Percentiles rank a stretch among this genome's conserved stretches.
phyloP scores from a whole-genome alignment of 64 coral and sea anemone genomes.

The Montipora capricornis region DNA sequence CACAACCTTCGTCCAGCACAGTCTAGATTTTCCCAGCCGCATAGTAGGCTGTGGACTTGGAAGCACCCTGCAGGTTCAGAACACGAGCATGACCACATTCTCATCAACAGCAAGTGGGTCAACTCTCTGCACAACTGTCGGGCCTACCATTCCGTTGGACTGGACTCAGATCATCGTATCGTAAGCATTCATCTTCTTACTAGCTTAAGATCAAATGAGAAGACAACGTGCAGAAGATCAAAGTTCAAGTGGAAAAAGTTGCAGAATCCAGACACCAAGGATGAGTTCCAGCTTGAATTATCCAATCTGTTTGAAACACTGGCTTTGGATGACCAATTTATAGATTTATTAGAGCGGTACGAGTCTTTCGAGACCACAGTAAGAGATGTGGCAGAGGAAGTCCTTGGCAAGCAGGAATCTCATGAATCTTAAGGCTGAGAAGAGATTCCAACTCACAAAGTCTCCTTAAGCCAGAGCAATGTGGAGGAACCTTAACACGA shows the following conservation, averaged over 20 bases:
- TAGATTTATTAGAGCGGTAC: background rate
- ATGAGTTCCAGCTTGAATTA: constrained; percentile 31
- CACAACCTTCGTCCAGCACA: too few relatives aligned
- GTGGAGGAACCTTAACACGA: constrained; percentile 35
- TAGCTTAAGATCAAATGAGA: constrained; percentile 37
- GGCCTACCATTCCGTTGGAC: constrained; percentile 35
- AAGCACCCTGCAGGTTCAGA: too few relatives aligned
- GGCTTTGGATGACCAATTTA: background rate
- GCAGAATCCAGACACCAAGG: constrained; percentile 16
- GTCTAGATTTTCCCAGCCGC: constrained; percentile 9
- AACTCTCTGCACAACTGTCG: too few relatives aligned
- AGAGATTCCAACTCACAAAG: too few relatives aligned
- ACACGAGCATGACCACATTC: too few relatives aligned
- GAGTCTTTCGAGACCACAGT: constrained; percentile 15
- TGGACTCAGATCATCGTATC: constrained; percentile 55
- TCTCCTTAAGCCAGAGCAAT: background rate
- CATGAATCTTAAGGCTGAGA: background rate
- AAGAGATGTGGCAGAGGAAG: constrained; percentile 2
- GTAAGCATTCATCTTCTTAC: constrained; percentile 33
- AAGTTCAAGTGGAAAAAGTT: constrained; percentile 53
- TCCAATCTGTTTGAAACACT: background rate
- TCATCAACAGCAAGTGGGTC: too few relatives aligned
- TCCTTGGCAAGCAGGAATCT: background rate
- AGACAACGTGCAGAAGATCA: constrained; percentile 7
- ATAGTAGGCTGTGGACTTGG: background rate